Evolutionary conservation across 1,140 invertebrate species (phyloP).

Genomic region (Apis dorsata): DNA sequence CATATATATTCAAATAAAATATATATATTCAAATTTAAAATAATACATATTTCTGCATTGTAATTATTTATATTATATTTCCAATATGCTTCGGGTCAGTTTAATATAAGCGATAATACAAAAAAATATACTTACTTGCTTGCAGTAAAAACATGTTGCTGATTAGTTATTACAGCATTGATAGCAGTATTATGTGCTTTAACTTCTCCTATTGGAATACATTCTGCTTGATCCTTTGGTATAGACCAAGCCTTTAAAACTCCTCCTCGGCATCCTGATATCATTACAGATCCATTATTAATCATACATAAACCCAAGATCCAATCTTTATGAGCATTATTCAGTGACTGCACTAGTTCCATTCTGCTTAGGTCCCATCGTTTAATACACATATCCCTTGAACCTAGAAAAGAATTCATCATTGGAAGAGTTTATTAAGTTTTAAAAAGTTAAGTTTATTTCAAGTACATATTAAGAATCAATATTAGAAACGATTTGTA

Average conservation of each 20-base stretch:
- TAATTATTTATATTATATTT: neutral
- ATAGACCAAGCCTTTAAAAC: conserved; percentile 82
- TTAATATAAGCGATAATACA: conserved; percentile 10
- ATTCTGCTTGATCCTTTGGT: conserved; percentile 78
- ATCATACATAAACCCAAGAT: conserved; percentile 88
- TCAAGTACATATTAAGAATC: neutral
- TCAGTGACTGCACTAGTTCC: conserved; percentile 87
- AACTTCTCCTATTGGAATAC: conserved; percentile 85
- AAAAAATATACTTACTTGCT: conserved; percentile 82
- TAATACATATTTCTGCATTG: neutral
- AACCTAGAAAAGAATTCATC: conserved; percentile 73
- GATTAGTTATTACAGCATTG: conserved; percentile 88
- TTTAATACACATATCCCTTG: conserved; percentile 93
- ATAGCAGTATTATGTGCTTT: conserved; percentile 88
- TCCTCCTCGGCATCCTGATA: conserved; percentile 90
- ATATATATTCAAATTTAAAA: neutral
- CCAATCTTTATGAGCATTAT: conserved; percentile 95
- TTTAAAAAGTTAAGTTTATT: neutral
- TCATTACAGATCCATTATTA: conserved; percentile 82
- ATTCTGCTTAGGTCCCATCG: conserved; percentile 89
- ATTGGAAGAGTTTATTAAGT: neutral
- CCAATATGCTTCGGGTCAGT: conserved; percentile 43
- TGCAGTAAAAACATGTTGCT: conserved; percentile 88
- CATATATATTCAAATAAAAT: no score
- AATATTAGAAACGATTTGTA: neutral